Evolutionary conservation across 2,888 invertebrate genomes (phyloP).

Genomic region (Myopa testacea): DNA sequence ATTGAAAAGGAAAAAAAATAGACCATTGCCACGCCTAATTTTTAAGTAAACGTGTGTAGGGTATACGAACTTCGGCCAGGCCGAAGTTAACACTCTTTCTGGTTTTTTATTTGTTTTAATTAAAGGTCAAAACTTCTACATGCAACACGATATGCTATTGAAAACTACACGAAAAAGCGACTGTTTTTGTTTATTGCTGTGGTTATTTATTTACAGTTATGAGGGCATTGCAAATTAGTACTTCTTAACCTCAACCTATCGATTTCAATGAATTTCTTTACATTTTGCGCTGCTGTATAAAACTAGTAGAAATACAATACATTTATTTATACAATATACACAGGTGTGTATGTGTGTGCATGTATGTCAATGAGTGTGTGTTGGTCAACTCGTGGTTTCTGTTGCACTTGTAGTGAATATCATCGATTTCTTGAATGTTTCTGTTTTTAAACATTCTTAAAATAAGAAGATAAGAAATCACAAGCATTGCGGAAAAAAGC

Average conservation of each 20-base stretch:
- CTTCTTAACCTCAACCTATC: neutral
- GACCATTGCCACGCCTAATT: no score
- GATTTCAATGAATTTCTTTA: slow-evolving; percentile 16
- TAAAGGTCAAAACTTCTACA: neutral
- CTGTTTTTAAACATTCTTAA: no score
- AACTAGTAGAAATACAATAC: no score
- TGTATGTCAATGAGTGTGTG: neutral
- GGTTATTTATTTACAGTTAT: slow-evolving; percentile 16
- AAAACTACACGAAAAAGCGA: neutral
- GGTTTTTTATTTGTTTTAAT: no score
- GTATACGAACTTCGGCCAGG: no score
- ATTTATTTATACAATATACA: neutral
- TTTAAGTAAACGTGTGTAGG: no score
- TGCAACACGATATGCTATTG: neutral
- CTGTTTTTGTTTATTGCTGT: neutral
- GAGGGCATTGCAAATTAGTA: neutral
- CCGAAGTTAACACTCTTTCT: no score
- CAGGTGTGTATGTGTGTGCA: neutral
- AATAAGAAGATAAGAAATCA: no score
- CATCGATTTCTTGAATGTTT: slow-evolving; percentile 10
- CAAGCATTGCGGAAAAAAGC: no score
- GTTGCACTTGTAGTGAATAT: neutral
- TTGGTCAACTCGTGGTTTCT: slow-evolving; percentile 20
- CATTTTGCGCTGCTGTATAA: neutral
- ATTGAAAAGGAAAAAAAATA: no score